phyloP scores from a whole-genome alignment of 2,888 invertebrate species.

The Aphodius sticticus region DNA sequence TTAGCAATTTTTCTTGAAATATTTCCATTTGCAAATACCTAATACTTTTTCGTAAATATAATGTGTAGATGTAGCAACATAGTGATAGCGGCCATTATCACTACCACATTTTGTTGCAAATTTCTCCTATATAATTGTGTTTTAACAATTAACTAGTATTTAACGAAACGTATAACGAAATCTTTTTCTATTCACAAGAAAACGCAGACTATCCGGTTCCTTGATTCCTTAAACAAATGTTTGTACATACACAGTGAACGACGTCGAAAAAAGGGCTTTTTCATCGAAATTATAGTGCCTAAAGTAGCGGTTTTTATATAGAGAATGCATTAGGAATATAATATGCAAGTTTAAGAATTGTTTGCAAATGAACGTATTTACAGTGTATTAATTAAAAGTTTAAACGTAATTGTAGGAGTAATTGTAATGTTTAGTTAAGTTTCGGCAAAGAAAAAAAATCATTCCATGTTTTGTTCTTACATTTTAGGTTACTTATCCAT shows the following conservation, averaged over 20 bases:
- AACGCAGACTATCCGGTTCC: not conserved
- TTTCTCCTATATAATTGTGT: conserved; percentile 30
- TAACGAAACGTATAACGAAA: conserved; percentile 5
- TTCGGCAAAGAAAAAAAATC: not conserved
- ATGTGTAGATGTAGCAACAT: conserved; percentile 15
- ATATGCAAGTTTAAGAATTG: not conserved
- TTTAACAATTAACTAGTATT: conserved; percentile 32
- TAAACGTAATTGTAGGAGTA: not conserved
- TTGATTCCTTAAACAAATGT: not conserved
- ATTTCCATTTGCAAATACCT: conserved; percentile 19
- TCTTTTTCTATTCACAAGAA: not conserved
- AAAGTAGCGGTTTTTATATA: not conserved
- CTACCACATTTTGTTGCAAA: conserved; percentile 10
- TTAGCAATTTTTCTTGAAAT: not conserved
- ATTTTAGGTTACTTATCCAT: not conserved
- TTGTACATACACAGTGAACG: not conserved
- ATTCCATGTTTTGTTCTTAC: not conserved
- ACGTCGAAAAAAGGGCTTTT: not conserved
- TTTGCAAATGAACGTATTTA: conserved; percentile 4
- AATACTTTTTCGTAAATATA: conserved; percentile 10
- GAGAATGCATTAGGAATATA: not conserved
- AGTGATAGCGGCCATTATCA: conserved; percentile 19
- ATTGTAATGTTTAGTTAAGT: not conserved
- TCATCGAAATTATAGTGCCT: conserved; percentile 4
- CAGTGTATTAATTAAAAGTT: not conserved